A percentile compares a stretch with the other conserved stretches of the same genome.
Conservation (phyloP, 2,888 invertebrate genomes). For the Sisyra nigra region DNA sequence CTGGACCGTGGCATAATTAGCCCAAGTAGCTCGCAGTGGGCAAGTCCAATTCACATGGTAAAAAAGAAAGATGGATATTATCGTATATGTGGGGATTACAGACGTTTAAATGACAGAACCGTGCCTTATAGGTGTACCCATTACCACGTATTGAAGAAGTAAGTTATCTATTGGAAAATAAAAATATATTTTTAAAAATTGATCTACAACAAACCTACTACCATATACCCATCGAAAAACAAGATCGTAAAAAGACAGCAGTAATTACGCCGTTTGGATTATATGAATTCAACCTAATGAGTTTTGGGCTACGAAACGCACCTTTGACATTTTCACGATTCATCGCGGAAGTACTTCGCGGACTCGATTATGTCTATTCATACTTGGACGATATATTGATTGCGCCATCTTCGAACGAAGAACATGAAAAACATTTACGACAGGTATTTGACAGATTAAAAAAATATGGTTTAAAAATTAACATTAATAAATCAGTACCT, state of each 20-base stretch:
- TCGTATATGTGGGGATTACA: no score
- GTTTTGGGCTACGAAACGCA: conserved; percentile 1
- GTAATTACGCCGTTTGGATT: not conserved
- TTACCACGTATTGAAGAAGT: no score
- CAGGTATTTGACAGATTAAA: not conserved
- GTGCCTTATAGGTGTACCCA: no score
- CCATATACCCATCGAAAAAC: conserved; percentile 11
- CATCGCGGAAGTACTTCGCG: not conserved
- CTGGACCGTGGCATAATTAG: not conserved
- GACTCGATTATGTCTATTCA: not conserved
- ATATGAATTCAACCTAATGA: not conserved
- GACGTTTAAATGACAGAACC: no score
- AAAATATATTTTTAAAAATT: no score
- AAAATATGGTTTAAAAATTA: not conserved
- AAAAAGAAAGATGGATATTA: no score
- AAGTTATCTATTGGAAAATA: no score
- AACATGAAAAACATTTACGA: conserved; percentile 13
- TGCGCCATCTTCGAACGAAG: conserved; percentile 11
- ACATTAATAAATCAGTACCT: conserved; percentile 6
- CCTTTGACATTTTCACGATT: not conserved
- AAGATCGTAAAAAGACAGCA: not conserved
- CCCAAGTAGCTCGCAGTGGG: no score
- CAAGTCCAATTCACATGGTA: no score
- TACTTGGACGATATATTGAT: conserved; percentile 9
- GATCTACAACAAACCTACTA: no score